Base-by-base conservation (phyloP, 2,797 vertebrate genomes). In the Halcyon chelicuti region DNA sequence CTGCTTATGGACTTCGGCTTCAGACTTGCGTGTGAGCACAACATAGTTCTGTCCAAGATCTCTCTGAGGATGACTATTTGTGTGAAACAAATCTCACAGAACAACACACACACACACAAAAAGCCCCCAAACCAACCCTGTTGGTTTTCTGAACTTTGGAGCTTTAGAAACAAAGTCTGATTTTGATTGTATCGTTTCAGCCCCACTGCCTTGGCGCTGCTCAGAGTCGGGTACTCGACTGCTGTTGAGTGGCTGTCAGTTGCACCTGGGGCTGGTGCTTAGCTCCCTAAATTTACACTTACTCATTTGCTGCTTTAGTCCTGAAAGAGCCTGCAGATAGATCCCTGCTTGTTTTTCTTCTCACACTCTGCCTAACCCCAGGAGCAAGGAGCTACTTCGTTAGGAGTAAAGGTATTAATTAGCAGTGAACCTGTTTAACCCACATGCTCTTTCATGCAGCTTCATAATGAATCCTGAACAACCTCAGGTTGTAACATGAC, bases 391-490 rank as follows among this genome's bases (percentile, higher is more conserved):
- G 31, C 49, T 78, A 62, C 60, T 96, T 92, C 10, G 4, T 95
- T 71, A 94, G 92, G 89, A 76, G 67, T 78, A 84, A 67, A 90
- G 75, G 87, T 93, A 95, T 85, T 87, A 95, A 95, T 96, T 97
- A 96, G 93, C 73, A 74, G 51, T 80, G 51, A 77, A 86, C 57
- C 57, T 88, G 31, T 88, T 96, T 93, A 58, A 95, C 89, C 79
- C 71, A 51, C n/a, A 37, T 91, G 57, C 42, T 85, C 94, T 92
- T 95, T 94, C 66, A 93, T 31, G 55, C 80, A 46, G 87, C 86
- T 96, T 96, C 77, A n/a, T 73, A 92, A 96, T 71, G 96, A 96
- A 97, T 91, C 86, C 81, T 84, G 68, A 92, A 39, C 83, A 94
- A 71, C 58, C 80, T 60, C 10, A 18, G 81, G 47, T 39, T 79